These are phyloP conservation scores for Hedya salicella DNA, from an alignment of 2,888 invertebrate species.

Conservation along the genomic window DNA sequence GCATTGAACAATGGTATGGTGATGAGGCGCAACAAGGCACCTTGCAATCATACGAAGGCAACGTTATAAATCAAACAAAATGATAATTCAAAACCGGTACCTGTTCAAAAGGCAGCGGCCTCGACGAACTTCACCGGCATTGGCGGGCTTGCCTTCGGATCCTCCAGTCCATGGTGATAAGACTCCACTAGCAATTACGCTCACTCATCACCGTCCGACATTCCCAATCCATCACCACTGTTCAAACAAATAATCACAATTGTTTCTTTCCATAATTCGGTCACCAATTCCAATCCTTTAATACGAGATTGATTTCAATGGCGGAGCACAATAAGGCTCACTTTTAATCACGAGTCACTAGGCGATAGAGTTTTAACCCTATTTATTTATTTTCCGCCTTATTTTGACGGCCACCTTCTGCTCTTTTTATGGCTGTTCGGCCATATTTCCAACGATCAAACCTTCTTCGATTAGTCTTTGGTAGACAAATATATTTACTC, in stretches of 20 bases:
- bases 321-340: constrained; percentile 62
- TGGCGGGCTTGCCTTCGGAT: constrained; percentile 67
- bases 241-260: constrained; percentile 59
- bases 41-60: constrained; percentile 57
- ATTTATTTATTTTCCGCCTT: constrained; percentile 82
- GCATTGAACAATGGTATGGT: constrained; percentile 29
- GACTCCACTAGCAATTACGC: constrained; percentile 51
- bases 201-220: constrained; percentile 63
- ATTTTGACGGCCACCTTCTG: constrained; percentile 73
- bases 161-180: constrained; percentile 74
- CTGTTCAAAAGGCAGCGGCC: constrained; percentile 79
- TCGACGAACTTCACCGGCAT: constrained; percentile 75
- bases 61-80: constrained; percentile 81
- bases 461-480: not conserved
- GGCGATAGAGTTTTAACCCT: constrained; percentile 71
- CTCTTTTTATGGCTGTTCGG: constrained; percentile 51
- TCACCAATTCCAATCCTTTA: constrained; percentile 52
- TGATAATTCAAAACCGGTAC: constrained; percentile 84
- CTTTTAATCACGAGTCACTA: constrained; percentile 58
- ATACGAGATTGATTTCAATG: constrained; percentile 63
- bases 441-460: constrained; percentile 49
- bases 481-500: constrained; percentile 24
- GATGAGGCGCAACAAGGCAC: constrained; percentile 62
- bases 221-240: constrained; percentile 36
- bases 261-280: constrained; percentile 65